Evolutionary conservation across 2,888 invertebrate species (phyloP), one percentile per base, ranked within the genome.

Genomic region (Anodontia alba): DNA sequence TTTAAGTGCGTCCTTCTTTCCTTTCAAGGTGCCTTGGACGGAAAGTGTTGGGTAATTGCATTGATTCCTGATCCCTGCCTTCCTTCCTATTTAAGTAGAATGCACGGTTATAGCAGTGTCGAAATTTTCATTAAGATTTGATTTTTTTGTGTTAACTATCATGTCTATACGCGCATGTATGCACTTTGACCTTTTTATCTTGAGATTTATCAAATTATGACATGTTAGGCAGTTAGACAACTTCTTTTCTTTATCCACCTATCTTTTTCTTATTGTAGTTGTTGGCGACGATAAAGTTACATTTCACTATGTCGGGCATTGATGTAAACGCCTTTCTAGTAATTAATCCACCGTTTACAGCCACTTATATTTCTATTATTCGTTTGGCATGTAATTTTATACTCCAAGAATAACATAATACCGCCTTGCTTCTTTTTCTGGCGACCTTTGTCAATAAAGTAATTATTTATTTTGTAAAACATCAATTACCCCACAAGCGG

Each of bases 391-490:
- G 62, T 62, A 31, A 62, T 20, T 33, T 8, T 33, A 62, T 62
- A 31, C 33, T 8, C 29, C 17, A 33, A 33, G 29, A 62, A 62
- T 20, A 33, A 17, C 62, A 62, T 23, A 62, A 62, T 62, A 20
- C 17, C 10, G 5, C 1, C 62, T 62, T 31, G 62, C 33, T 62
- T 29, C 62, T 62, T 62, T 62, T 62, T 62, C 8, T 20, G 7
- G 20, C 29, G 62, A 62, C 62, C 62, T 62, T 62, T 62, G 62
- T 62, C 31, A 62, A 62, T 62, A 62, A 33, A 33, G 62, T 20
- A 62, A 62, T 62, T 33, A 29, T 62, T 62, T 62, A 62, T 62
- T 62, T 33, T 62, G 62, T 62, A 62, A 62, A 62, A 62, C 62
- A 62, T 62, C 3, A n/a, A 62, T 62, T 62, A 62, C 62, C 26